These are phyloP conservation scores for Eulemur albifrons DNA, from an alignment of 2,797 vertebrate genomes.

Conservation along the genomic window DNA sequence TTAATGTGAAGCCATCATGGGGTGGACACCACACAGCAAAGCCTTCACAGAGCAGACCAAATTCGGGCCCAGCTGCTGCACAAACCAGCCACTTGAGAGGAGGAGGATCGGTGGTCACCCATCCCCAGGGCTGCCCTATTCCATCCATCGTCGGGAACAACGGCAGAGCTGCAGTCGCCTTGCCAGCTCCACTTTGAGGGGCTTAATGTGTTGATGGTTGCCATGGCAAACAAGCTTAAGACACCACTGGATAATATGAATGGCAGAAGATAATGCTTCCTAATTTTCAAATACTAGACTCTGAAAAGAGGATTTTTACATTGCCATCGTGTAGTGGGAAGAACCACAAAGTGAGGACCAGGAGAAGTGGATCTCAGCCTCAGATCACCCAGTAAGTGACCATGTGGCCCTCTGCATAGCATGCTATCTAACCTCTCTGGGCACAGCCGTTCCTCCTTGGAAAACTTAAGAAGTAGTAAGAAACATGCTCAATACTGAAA, in stretches of 20 bases:
- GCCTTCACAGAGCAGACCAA: not conserved
- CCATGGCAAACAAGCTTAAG: slow-evolving; percentile 65
- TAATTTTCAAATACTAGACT: not conserved
- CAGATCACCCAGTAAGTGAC: not conserved
- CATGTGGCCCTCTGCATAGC: not conserved
- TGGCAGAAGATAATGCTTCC: slow-evolving; percentile 51
- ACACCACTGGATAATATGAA: slow-evolving; percentile 5
- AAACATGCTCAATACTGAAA: not conserved
- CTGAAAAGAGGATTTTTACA: slow-evolving; percentile 34
- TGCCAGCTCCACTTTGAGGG: not conserved
- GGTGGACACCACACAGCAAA: fast-evolving
- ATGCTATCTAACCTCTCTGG: not conserved
- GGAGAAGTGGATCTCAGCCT: not conserved
- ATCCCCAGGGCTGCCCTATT: not conserved
- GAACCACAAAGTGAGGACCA: not conserved
- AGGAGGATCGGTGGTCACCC: not conserved
- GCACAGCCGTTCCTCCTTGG: not conserved
- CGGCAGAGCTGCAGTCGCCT: not conserved
- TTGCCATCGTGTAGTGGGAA: slow-evolving; percentile 3
- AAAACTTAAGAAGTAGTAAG: not conserved
- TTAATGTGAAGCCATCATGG: not conserved
- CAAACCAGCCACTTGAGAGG: no score
- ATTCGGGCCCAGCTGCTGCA: not conserved
- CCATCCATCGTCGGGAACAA: slow-evolving; percentile 2
- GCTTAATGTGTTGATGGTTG: slow-evolving; percentile 65